Percentiles rank a stretch among this genome's conserved stretches.
phyloP scores from a whole-genome alignment of 2,888 invertebrate species.

The Antheraea yamamai region DNA sequence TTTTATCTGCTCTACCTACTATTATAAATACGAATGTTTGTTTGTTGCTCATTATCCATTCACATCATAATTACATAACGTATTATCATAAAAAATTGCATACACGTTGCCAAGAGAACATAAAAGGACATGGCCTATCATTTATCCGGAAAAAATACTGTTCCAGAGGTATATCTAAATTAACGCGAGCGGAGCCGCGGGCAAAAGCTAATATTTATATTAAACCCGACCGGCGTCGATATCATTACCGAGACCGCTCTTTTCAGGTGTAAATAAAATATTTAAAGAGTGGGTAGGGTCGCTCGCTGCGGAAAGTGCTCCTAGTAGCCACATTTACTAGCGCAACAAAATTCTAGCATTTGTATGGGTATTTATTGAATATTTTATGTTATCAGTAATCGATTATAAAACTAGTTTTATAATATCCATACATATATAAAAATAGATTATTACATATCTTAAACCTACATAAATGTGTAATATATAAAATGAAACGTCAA shows the following conservation, averaged over 20 bases:
- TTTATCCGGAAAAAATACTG: no score
- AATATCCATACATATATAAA: neutral
- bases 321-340: slow-evolving; percentile 21
- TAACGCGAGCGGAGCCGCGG: no score
- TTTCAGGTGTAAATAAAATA: slow-evolving; percentile 52
- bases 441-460: no score
- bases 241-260: slow-evolving; percentile 37
- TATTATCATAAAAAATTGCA: no score
- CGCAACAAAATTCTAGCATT: slow-evolving; percentile 27
- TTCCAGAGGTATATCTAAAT: no score
- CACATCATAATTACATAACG: no score
- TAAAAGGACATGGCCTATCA: no score
- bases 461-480: no score
- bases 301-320: slow-evolving; percentile 20
- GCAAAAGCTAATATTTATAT: slow-evolving; percentile 37
- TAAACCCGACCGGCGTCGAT: slow-evolving; percentile 44
- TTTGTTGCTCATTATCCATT: no score
- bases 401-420: slow-evolving; percentile 3
- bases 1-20: slow-evolving; percentile 32
- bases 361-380: slow-evolving; percentile 29
- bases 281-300: slow-evolving; percentile 41
- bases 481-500: no score
- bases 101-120: no score
- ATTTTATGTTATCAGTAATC: slow-evolving; percentile 21
- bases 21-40: no score